phyloP scores from a whole-genome alignment of 1,140 invertebrate genomes.

The Temnothorax longispinosus region DNA sequence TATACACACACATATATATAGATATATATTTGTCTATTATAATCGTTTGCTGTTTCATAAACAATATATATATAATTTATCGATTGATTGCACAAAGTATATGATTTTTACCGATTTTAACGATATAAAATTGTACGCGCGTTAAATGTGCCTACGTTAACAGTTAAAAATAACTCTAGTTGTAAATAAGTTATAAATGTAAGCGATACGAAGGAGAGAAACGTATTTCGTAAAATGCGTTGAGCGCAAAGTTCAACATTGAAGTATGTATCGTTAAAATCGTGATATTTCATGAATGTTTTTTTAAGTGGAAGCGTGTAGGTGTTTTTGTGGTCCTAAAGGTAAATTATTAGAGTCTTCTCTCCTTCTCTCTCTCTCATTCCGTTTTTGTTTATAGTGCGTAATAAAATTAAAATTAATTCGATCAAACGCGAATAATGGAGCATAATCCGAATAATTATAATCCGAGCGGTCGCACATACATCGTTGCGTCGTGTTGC shows the following conservation, averaged over 20 bases:
- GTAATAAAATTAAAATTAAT: conserved; percentile 17
- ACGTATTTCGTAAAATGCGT: neutral
- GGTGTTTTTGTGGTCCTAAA: neutral
- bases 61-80: neutral
- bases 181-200: conserved; percentile 29
- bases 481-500: neutral
- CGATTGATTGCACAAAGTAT: neutral
- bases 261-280: neutral
- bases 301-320: neutral
- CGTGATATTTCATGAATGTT: neutral
- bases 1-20: too few relatives aligned
- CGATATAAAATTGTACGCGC: neutral
- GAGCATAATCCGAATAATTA: neutral
- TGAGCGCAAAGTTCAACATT: neutral
- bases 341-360: neutral
- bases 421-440: conserved; percentile 1
- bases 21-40: neutral
- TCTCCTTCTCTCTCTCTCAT: neutral
- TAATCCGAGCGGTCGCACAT: neutral
- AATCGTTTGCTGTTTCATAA: neutral
- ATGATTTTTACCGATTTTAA: neutral
- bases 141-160: neutral
- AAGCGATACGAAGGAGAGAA: neutral
- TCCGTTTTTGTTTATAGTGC: neutral
- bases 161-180: conserved; percentile 8